A percentile compares a stretch with the other conserved stretches of the same genome.
Evolutionary conservation across 2,888 invertebrate genomes (phyloP).

Genomic region (Eupithecia dodoneata): DNA sequence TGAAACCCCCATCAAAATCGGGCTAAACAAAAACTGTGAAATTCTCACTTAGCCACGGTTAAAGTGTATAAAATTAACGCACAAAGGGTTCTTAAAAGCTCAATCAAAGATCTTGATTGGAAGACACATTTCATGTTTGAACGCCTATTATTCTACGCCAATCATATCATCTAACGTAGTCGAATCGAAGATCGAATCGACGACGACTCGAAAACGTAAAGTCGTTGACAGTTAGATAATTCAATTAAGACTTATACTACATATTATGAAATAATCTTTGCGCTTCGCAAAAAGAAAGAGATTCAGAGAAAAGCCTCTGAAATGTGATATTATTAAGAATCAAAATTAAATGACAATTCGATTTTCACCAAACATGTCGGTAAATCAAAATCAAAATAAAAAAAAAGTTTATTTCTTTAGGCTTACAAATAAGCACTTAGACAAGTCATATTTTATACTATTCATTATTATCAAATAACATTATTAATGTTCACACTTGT

Average conservation of each 20-base stretch:
- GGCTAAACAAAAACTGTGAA: slow-evolving; percentile 15
- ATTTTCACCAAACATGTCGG: not conserved
- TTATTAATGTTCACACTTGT: no score
- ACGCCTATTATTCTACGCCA: slow-evolving; percentile 5
- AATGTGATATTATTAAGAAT: not conserved
- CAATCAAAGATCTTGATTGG: slow-evolving; percentile 24
- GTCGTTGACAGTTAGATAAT: not conserved
- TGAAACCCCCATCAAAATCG: slow-evolving; percentile 7
- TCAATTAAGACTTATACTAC: not conserved
- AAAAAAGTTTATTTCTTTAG: no score
- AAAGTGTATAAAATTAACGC: slow-evolving; percentile 13
- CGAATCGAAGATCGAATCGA: not conserved
- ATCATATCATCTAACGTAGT: not conserved
- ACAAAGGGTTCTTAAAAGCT: slow-evolving; percentile 12
- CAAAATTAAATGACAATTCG: not conserved
- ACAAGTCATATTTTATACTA: no score
- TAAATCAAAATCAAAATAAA: not conserved
- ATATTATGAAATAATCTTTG: not conserved
- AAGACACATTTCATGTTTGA: slow-evolving; percentile 17
- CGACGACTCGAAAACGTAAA: not conserved
- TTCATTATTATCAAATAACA: no score
- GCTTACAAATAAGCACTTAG: no score
- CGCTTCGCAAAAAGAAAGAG: not conserved
- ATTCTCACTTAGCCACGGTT: slow-evolving; percentile 3
- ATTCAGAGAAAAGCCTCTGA: not conserved